phyloP scores from a whole-genome alignment of 2,797 vertebrate species.

The Oreochromis grahami region DNA sequence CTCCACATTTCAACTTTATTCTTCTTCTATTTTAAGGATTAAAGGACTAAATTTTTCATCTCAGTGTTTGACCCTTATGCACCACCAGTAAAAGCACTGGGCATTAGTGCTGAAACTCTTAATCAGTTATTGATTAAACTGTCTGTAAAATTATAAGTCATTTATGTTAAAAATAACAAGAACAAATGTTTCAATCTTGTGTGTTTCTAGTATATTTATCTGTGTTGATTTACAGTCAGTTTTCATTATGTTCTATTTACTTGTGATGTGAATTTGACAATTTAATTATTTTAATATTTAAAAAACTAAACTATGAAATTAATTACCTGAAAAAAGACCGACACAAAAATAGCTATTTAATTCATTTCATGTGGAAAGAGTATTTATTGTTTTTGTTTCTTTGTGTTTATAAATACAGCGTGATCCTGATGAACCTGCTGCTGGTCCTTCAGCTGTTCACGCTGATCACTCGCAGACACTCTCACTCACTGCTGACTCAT shows the following conservation, averaged over 20 bases:
- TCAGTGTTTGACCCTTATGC: rapidly evolving
- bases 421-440: not conserved
- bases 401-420: slow-evolving; percentile 7
- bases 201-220: not conserved
- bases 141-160: not conserved
- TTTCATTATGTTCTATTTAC: not conserved
- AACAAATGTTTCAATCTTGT: not conserved
- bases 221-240: not conserved
- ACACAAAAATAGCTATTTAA: not conserved
- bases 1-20: not conserved
- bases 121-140: not conserved
- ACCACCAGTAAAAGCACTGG: not conserved
- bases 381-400: not conserved
- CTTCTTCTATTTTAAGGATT: not conserved
- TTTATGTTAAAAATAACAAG: not conserved
- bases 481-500: not conserved
- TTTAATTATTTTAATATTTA: not conserved
- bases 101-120: not conserved
- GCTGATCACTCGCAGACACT: not conserved
- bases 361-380: not conserved
- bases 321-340: not conserved
- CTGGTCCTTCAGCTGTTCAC: not conserved
- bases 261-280: not conserved
- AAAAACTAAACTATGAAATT: not conserved
- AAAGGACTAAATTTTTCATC: not conserved